These are phyloP conservation scores for Esox masquinongy DNA, from an alignment of 2,797 vertebrate species.

Conservation along the genomic window DNA sequence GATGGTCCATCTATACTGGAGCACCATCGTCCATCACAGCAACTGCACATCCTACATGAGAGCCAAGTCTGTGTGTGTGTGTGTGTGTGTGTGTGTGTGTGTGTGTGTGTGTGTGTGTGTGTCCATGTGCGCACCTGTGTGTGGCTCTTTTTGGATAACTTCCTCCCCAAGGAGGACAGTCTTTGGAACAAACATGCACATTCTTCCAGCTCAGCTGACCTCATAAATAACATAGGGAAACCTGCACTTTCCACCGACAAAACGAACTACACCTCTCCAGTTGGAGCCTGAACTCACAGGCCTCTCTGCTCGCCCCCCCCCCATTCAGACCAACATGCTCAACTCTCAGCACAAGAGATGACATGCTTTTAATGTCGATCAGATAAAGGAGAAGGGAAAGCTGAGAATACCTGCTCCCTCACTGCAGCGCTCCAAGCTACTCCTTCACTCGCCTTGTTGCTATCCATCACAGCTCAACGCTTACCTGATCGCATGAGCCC, in stretches of 20 bases:
- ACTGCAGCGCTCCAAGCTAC: slow-evolving; percentile 41
- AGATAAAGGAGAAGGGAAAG: slow-evolving; percentile 47
- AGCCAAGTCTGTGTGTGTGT: slow-evolving; percentile 45
- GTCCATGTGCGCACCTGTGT: background rate
- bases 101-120: slow-evolving; percentile 5
- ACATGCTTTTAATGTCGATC: slow-evolving; percentile 64
- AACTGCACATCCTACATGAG: slow-evolving; percentile 65
- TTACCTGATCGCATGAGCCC: slow-evolving; percentile 46
- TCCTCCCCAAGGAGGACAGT: slow-evolving; percentile 61
- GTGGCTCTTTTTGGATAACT: slow-evolving; percentile 31
- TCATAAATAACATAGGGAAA: slow-evolving; percentile 69
- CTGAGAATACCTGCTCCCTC: slow-evolving; percentile 54
- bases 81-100: slow-evolving; percentile 28
- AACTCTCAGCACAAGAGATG: slow-evolving; percentile 61
- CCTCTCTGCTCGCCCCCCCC: background rate
- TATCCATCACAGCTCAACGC: slow-evolving; percentile 32
- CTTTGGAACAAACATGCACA: slow-evolving; percentile 63
- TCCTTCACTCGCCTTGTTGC: background rate
- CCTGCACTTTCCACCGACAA: slow-evolving; percentile 11
- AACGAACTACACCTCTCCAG: background rate
- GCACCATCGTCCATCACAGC: slow-evolving; percentile 64
- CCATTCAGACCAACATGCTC: slow-evolving; percentile 11
- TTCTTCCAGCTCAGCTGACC: slow-evolving; percentile 69
- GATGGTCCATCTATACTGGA: slow-evolving; percentile 53
- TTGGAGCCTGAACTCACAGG: slow-evolving; percentile 3